Evolutionary conservation across 2,113 vertebrate species (phyloP).

Genomic region (Dryoscopus gambensis): DNA sequence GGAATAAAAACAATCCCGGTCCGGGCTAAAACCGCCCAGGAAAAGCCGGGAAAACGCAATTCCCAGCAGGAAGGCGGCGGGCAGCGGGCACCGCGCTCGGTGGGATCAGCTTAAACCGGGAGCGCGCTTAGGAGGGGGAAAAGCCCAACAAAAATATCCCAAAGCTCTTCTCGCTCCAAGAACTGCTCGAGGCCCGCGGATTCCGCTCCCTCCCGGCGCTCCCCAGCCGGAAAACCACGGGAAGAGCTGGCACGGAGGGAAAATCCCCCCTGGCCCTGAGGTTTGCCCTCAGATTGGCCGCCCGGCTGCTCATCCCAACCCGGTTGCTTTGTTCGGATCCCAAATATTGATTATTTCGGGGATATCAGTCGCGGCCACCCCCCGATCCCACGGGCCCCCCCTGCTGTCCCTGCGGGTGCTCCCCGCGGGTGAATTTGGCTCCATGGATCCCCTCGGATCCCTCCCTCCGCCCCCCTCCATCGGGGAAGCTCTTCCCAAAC

Average conservation of each 20-base stretch:
- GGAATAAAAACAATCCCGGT: not conserved
- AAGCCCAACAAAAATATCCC: not conserved
- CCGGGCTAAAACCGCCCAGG: slow-evolving; percentile 8
- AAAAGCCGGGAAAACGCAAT: not conserved
- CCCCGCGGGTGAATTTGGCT: not conserved
- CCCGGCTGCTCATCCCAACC: fast-evolving
- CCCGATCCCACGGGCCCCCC: fast-evolving
- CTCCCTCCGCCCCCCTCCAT: fast-evolving
- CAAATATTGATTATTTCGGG: not conserved
- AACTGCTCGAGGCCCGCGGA: fast-evolving
- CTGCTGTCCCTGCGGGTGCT: not conserved
- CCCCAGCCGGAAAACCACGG: not conserved
- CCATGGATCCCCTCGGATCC: not conserved
- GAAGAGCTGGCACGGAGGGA: not conserved
- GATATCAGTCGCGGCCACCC: fast-evolving
- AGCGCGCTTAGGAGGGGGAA: not conserved
- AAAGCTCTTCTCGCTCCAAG: not conserved
- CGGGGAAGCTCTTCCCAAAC: not conserved
- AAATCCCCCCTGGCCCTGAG: not conserved
- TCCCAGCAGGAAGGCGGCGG: fast-evolving
- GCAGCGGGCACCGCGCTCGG: not conserved
- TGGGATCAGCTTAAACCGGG: not conserved
- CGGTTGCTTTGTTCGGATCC: no score
- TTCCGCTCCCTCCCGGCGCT: not conserved
- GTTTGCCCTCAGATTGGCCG: no score